Percentiles rank a stretch among this genome's conserved stretches.
phyloP scores from a whole-genome alignment of 1,140 invertebrate genomes.

The Myzus persicae region DNA sequence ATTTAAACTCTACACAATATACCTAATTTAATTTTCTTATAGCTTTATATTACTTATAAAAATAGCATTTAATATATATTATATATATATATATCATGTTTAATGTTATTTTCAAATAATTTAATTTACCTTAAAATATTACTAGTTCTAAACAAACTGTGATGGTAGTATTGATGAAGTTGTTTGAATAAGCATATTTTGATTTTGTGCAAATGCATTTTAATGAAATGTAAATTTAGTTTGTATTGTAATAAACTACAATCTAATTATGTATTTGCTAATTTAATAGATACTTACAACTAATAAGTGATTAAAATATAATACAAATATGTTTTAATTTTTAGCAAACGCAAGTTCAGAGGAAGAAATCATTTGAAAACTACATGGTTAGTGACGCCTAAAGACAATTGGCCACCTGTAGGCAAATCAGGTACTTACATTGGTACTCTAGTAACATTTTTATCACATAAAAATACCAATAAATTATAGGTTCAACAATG shows the following conservation, averaged over 20 bases:
- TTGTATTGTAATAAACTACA: neutral
- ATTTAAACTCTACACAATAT: too few species aligned
- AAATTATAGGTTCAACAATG: conserved; percentile 75
- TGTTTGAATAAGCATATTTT: neutral
- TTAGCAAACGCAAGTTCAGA: conserved; percentile 70
- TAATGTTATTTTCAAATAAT: neutral
- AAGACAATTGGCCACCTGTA: conserved; percentile 74
- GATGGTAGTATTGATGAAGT: neutral
- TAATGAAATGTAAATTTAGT: neutral
- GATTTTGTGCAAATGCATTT: neutral
- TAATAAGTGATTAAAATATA: neutral
- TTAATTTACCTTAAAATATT: neutral
- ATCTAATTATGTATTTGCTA: neutral
- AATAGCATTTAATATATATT: too few species aligned
- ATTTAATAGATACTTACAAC: neutral
- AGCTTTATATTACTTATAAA: too few species aligned
- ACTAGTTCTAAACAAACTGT: neutral
- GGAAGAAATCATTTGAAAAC: conserved; percentile 70
- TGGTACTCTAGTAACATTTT: conserved; percentile 29
- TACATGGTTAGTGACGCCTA: conserved; percentile 73
- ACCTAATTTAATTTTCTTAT: too few species aligned
- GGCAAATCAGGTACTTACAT: conserved; percentile 69
- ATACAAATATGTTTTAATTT: conserved; percentile 53
- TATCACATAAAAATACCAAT: conserved; percentile 54
- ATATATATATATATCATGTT: too few species aligned